Conservation (phyloP, 2,888 invertebrate species). For the Thelaira solivaga region DNA sequence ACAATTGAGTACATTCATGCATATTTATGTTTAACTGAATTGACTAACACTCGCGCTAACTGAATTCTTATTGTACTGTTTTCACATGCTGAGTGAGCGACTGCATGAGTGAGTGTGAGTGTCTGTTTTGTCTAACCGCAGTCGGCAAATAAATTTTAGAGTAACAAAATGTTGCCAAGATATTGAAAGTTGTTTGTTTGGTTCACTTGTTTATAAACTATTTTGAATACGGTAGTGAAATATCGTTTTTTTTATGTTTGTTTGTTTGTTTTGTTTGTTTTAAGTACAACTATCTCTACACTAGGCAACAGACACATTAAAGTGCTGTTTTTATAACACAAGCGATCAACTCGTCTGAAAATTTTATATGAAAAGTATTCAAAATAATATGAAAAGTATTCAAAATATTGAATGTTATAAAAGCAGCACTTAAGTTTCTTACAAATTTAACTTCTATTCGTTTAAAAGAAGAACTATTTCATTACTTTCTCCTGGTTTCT, state of each 20-base stretch:
- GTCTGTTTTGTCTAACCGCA: not conserved
- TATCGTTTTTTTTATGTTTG: not conserved
- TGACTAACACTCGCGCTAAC: no score
- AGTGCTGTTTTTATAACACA: no score
- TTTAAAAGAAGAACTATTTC: no score
- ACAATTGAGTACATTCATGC: not conserved
- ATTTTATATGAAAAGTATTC: no score
- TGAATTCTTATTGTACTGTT: conserved; percentile 3
- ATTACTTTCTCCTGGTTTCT: no score
- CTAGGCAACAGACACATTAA: no score
- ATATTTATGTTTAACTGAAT: not conserved
- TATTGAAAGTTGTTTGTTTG: conserved; percentile 57
- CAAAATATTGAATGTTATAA: no score
- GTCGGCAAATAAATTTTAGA: not conserved
- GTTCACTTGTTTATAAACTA: conserved; percentile 35
- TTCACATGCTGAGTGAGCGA: not conserved
- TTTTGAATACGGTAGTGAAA: conserved; percentile 51
- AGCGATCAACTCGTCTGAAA: no score
- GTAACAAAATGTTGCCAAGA: conserved; percentile 16
- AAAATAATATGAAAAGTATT: no score
- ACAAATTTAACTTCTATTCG: no score
- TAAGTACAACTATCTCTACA: not conserved
- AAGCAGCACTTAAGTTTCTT: no score
- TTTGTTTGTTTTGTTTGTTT: not conserved
- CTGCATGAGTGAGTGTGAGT: no score